Conservation (phyloP, 2,888 invertebrate species). For the Scaptomyza caliginosa region DNA sequence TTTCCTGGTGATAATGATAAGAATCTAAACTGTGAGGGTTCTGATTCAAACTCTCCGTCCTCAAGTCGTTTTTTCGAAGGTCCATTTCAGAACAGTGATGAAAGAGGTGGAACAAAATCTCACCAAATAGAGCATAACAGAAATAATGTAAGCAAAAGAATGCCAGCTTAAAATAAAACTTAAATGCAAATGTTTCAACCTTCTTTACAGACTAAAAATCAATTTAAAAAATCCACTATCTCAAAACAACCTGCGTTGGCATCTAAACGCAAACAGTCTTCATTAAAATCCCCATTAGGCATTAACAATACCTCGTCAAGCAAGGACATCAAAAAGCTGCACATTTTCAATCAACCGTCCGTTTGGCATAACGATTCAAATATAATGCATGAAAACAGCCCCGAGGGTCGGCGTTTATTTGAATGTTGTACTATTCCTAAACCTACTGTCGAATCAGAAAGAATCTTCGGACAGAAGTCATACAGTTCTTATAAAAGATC, state of each 20-base stretch:
- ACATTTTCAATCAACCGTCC: constrained; percentile 69
- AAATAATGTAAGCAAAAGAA: constrained; percentile 56
- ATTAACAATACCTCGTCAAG: constrained; percentile 59
- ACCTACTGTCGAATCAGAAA: constrained; percentile 66
- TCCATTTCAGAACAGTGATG: constrained; percentile 51
- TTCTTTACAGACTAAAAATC: constrained; percentile 64
- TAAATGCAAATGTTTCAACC: background rate
- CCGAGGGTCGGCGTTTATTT: constrained; percentile 66
- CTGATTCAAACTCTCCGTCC: constrained; percentile 51
- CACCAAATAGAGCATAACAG: constrained; percentile 66
- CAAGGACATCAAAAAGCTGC: constrained; percentile 68
- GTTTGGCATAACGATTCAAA: constrained; percentile 66
- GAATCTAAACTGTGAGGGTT: constrained; percentile 54
- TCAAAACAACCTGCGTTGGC: constrained; percentile 66
- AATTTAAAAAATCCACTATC: constrained; percentile 69
- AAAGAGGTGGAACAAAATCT: constrained; percentile 59
- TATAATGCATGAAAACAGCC: constrained; percentile 52
- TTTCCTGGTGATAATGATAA: constrained; percentile 47
- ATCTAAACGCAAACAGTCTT: constrained; percentile 69
- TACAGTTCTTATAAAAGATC: constrained; percentile 71
- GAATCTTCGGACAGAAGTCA: constrained; percentile 74
- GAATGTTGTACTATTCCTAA: constrained; percentile 70
- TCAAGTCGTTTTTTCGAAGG: constrained; percentile 55
- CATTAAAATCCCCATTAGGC: constrained; percentile 58
- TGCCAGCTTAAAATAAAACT: background rate